Percentiles rank a stretch among this genome's conserved stretches.
These are phyloP conservation scores for Drepana falcataria DNA, from an alignment of 2,888 invertebrate species.

Conservation along the genomic window DNA sequence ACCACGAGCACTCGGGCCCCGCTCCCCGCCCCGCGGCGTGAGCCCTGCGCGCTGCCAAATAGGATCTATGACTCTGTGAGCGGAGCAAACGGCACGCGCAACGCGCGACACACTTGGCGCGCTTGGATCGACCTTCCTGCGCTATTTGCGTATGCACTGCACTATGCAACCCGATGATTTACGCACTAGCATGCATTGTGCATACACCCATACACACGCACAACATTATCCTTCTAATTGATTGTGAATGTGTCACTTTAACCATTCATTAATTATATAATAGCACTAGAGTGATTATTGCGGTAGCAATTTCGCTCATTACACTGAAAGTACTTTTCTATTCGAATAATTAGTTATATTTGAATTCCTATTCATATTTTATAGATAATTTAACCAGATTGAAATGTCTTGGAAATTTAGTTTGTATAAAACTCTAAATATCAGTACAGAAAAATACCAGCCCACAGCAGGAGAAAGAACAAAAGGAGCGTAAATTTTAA, in stretches of 20 bases:
- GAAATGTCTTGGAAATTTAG: too few species aligned
- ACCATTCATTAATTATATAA: too few species aligned
- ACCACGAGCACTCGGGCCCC: constrained; percentile 31
- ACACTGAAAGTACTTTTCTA: too few species aligned
- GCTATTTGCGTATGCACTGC: constrained; percentile 58
- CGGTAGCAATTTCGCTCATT: too few species aligned
- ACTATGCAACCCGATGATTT: constrained; percentile 27
- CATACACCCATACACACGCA: constrained; percentile 5
- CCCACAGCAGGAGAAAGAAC: not conserved
- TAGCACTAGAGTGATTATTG: too few species aligned
- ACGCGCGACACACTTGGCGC: constrained; percentile 49
- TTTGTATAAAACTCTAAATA: too few species aligned
- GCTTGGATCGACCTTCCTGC: constrained; percentile 55
- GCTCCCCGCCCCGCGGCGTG: constrained; percentile 19
- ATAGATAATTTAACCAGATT: too few species aligned
- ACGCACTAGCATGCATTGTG: constrained; percentile 8
- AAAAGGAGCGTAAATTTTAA: constrained; percentile 1
- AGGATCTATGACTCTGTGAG: constrained; percentile 44
- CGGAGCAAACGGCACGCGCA: constrained; percentile 20
- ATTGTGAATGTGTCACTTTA: not conserved
- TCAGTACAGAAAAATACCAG: too few species aligned
- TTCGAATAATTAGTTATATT: too few species aligned
- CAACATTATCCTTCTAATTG: constrained; percentile 3
- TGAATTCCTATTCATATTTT: too few species aligned
- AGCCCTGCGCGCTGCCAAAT: constrained; percentile 46